Conservation (phyloP, 2,113 vertebrate genomes). For the Tachysurus vachellii region DNA sequence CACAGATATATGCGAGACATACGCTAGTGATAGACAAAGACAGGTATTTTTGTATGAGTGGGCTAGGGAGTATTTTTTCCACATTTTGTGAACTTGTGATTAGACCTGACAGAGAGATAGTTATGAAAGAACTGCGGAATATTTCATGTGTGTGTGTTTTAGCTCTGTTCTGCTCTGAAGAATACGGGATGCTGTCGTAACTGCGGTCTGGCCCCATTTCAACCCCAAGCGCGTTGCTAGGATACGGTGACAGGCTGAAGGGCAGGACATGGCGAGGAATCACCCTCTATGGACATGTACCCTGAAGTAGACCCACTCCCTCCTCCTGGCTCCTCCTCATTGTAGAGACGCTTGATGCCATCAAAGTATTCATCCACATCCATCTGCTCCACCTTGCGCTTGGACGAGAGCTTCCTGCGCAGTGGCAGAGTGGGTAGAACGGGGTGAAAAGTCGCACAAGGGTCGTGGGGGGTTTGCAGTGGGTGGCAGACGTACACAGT, state of each 20-base stretch:
- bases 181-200: constrained; percentile 57
- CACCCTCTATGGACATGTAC: constrained; percentile 75
- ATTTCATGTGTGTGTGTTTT: constrained; percentile 56
- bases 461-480: constrained; percentile 73
- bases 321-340: constrained; percentile 82
- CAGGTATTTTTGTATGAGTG: constrained; percentile 28
- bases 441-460: constrained; percentile 47
- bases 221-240: constrained; percentile 64
- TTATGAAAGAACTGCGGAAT: constrained; percentile 74
- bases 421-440: constrained; percentile 47
- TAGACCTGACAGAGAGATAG: constrained; percentile 73
- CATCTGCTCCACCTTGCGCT: constrained; percentile 97
- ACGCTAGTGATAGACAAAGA: constrained; percentile 5
- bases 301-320: constrained; percentile 62
- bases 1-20: constrained; percentile 1
- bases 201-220: constrained; percentile 44
- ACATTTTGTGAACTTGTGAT: constrained; percentile 70
- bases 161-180: constrained; percentile 79
- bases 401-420: constrained; percentile 83
- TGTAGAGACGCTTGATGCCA: constrained; percentile 94
- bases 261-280: constrained; percentile 86
- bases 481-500: constrained; percentile 96
- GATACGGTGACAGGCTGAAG: constrained; percentile 85
- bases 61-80: constrained; percentile 49
- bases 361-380: constrained; percentile 97